Evolutionary conservation across 2,113 vertebrate species (phyloP), one percentile per base, ranked within the genome.

Genomic region (Tiliqua scincoides): DNA sequence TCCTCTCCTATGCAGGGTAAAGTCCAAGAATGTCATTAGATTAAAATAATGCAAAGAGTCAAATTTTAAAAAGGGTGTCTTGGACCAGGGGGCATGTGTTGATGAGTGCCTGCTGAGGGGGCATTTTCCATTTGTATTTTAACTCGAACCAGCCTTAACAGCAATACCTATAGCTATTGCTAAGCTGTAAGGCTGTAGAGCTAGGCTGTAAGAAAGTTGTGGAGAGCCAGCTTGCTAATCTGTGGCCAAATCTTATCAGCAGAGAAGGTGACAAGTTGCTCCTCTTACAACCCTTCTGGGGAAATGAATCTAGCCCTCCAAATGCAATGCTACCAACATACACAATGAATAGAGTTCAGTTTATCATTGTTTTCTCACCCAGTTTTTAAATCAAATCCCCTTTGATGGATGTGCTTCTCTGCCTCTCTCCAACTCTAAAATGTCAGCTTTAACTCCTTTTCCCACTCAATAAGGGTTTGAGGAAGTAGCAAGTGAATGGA

Each of bases 1-100:
- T 72, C 73, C 77, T 92, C 27, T 91, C 27, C 73, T 59, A 80
- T 54, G 30, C 23, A 67, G 23, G 30, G 21, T 73, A 74, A 74
- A 65, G 2, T 2, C 79, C 27, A 70, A 62, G 3, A 82, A 35
- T 30, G 37, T 79, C 59, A 21, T 84, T 80, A 4, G 76, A 78
- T 43, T 75, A 62, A 61, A 73, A 83, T 61, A 62, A 75, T 63
- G 57, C 70, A 79, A 40, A 35, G 6, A 32, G 37, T 67, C 59
- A 85, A 40, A 80, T 2, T 11, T 86, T 40, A 54, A 0, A 1
- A 30, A 68, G 21, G 71, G 17, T 72, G 67, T 4, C 21, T 30
- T 25, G 18, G 17, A 23, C n/a, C 2, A 75, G 3, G 61, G 85
- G 32, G 8, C 18, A 3, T 78, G 20, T 23, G 76, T 30, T 27